Conservation (phyloP, 1,140 invertebrate genomes). For the Bombyx mori region ASM3026992v2 NC_085124.1:2770501-2771000, state of each 20-base stretch:
- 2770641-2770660: conserved; percentile 6
- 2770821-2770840: conserved; percentile 7
- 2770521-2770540: conserved; percentile 6
- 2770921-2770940: conserved; percentile 1
- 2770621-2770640: neutral
- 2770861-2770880: conserved; percentile 8
- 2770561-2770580: conserved; percentile 3
- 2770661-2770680: conserved; percentile 4
- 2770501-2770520: conserved; percentile 1
- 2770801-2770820: conserved; percentile 5
- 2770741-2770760: conserved; percentile 7
- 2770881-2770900: conserved; percentile 3
- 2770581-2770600: conserved; percentile 3
- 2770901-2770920: conserved; percentile 4
- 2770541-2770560: conserved; percentile 4
- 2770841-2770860: conserved; percentile 2
- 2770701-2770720: conserved; percentile 4
- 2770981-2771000: conserved; percentile 7
- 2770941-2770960: conserved; percentile 5
- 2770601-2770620: conserved; percentile 6
- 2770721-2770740: conserved; percentile 4
- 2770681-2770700: conserved; percentile 3
- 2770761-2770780: conserved; percentile 8
- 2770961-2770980: conserved; percentile 3
- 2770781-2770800: conserved; percentile 10